Evolutionary conservation across 2,888 invertebrate species (phyloP).

Genomic region (Creontiades dilutus): DNA sequence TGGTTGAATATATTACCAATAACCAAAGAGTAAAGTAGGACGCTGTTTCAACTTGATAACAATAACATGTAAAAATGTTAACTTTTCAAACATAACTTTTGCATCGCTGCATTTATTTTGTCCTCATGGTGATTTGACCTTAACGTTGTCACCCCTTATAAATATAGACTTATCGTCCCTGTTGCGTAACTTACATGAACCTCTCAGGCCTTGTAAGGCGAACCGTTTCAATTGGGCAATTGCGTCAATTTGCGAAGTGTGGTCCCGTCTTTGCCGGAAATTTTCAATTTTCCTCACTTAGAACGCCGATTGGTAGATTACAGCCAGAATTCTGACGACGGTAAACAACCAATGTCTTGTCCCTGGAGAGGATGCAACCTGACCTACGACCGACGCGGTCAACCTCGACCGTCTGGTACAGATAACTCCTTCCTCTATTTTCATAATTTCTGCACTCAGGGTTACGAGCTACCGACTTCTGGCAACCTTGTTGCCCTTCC

Average conservation of each 20-base stretch:
- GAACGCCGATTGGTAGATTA: slow-evolving; percentile 34
- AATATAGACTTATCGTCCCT: too few relatives aligned
- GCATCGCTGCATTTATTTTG: too few relatives aligned
- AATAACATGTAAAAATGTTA: too few relatives aligned
- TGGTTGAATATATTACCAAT: too few relatives aligned
- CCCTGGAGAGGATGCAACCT: slow-evolving; percentile 1
- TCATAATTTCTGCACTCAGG: neutral
- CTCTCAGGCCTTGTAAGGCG: slow-evolving; percentile 21
- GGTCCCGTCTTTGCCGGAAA: slow-evolving; percentile 56
- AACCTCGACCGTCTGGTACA: neutral
- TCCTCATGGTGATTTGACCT: too few relatives aligned
- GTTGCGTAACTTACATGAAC: slow-evolving; percentile 18
- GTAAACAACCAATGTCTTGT: slow-evolving; percentile 4
- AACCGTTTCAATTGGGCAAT: slow-evolving; percentile 51
- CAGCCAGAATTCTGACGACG: slow-evolving; percentile 8
- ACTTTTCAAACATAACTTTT: too few relatives aligned
- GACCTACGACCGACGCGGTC: neutral
- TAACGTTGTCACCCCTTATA: too few relatives aligned
- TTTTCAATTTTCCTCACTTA: slow-evolving; percentile 63
- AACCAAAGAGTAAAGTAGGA: too few relatives aligned
- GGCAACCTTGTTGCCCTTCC: neutral
- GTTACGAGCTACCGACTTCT: neutral
- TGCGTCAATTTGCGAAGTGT: slow-evolving; percentile 54
- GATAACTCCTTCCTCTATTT: slow-evolving; percentile 4
- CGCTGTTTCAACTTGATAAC: too few relatives aligned